Percentiles rank a stretch among this genome's conserved stretches.
Evolutionary conservation across 2,113 vertebrate species (phyloP).

Genomic region (Bucco capensis): DNA sequence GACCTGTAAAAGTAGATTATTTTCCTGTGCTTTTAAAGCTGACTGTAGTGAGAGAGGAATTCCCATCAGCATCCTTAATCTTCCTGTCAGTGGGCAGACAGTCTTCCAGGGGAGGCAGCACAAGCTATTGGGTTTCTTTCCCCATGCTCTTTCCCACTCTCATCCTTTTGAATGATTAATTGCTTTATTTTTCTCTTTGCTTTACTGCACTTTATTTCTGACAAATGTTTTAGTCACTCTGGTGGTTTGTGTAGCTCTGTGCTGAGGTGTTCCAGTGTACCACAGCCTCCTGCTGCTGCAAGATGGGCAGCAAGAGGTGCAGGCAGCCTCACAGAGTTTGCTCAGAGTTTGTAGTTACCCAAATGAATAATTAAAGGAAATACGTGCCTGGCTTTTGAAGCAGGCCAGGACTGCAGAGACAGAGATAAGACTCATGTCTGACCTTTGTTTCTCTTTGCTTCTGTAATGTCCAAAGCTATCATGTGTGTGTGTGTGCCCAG

Average conservation of each 20-base stretch:
- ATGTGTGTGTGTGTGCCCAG: not conserved
- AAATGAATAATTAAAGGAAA: constrained; percentile 36
- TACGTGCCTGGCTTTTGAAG: not conserved
- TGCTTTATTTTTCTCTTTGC: not conserved
- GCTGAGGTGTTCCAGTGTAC: not conserved
- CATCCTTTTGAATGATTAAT: not conserved
- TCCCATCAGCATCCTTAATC: constrained; percentile 19
- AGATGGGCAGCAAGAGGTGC: not conserved
- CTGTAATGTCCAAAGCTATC: not conserved
- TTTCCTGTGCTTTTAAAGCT: constrained; percentile 11
- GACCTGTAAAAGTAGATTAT: not conserved
- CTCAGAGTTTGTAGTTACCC: not conserved
- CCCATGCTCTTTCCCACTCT: not conserved
- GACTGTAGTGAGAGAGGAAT: constrained; percentile 8
- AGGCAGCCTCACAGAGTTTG: not conserved
- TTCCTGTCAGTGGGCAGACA: constrained; percentile 3
- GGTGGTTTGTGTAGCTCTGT: not conserved
- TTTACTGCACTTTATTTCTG: not conserved
- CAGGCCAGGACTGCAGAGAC: not conserved
- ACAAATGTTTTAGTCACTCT: not conserved
- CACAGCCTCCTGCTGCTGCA: not conserved
- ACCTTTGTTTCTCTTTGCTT: not conserved
- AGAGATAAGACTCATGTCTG: not conserved
- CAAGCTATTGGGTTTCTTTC: not conserved
- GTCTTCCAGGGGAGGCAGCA: not conserved